These are phyloP conservation scores for Anagrus nilaparvatae DNA, from an alignment of 1,140 invertebrate species.

Conservation along the genomic window DNA sequence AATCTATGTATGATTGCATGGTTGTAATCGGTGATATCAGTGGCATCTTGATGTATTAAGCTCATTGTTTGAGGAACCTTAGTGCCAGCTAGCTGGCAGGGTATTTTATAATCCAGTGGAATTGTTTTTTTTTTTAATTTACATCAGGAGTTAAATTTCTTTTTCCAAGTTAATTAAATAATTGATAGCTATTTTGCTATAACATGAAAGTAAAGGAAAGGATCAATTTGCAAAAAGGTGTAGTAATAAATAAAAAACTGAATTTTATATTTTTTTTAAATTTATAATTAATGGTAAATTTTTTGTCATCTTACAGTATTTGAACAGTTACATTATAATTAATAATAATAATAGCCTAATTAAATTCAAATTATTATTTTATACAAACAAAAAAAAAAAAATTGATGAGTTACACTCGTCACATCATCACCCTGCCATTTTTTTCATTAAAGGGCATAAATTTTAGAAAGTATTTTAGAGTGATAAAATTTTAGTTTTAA, in stretches of 20 bases:
- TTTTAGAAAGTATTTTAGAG: constrained; percentile 18
- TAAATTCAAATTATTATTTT: constrained; percentile 37
- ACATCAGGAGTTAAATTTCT: no score
- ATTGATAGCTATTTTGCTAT: no score
- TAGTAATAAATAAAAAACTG: background rate
- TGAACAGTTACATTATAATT: constrained; percentile 37
- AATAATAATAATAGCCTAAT: constrained; percentile 36
- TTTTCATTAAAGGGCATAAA: constrained; percentile 20
- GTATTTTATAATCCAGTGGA: no score
- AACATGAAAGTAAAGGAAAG: no score
- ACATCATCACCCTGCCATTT: constrained; percentile 29
- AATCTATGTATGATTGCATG: no score
- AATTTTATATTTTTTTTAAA: constrained; percentile 28
- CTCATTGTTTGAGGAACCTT: no score
- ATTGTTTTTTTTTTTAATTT: no score
- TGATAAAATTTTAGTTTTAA: constrained; percentile 8
- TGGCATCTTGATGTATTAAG: no score
- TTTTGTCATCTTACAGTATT: constrained; percentile 36
- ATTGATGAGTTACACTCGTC: constrained; percentile 33
- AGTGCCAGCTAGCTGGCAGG: no score
- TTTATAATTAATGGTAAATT: constrained; percentile 38
- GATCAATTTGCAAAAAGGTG: no score
- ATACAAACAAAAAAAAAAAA: constrained; percentile 37
- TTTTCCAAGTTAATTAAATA: no score
- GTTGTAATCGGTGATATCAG: no score